Evolutionary conservation across 64 coral and sea anemone species (phyloP).

Genomic region (Pocillopora damicornis): DNA sequence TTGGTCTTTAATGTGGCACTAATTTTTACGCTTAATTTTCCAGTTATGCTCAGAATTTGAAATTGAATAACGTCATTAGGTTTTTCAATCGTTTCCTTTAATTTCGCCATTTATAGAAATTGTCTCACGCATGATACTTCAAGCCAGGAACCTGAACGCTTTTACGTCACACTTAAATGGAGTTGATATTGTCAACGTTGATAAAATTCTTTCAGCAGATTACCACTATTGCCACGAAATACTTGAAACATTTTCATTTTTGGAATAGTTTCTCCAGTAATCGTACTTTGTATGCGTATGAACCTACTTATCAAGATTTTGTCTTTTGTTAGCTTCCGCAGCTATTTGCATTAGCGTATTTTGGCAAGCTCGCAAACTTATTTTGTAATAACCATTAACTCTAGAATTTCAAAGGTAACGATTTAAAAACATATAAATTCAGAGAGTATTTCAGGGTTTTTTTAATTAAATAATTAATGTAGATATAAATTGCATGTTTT

Average conservation of each 20-base stretch:
- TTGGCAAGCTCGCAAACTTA: not conserved
- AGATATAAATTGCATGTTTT: not conserved
- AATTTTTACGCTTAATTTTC: no score
- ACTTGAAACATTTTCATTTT: no score
- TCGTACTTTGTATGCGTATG: not conserved
- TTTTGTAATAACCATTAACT: not conserved
- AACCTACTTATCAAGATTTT: not conserved
- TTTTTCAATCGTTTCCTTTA: not conserved
- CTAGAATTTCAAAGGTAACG: constrained; percentile 24
- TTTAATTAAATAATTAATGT: not conserved
- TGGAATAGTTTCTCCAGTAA: not conserved
- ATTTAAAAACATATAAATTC: not conserved
- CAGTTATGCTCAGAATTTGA: not conserved
- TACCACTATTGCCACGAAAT: no score
- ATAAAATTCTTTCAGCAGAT: not conserved
- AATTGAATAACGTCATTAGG: not conserved
- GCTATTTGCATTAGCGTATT: not conserved
- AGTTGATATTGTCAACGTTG: constrained; percentile 17
- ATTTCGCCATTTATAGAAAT: not conserved
- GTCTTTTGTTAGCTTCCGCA: not conserved
- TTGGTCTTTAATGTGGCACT: not conserved
- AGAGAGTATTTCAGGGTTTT: not conserved
- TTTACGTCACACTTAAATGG: not conserved
- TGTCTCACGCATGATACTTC: not conserved
- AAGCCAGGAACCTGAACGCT: not conserved